A percentile compares a stretch with the other conserved stretches of the same genome.
Conservation (phyloP, 1,140 invertebrate species). For the Papilio helenus region DNA sequence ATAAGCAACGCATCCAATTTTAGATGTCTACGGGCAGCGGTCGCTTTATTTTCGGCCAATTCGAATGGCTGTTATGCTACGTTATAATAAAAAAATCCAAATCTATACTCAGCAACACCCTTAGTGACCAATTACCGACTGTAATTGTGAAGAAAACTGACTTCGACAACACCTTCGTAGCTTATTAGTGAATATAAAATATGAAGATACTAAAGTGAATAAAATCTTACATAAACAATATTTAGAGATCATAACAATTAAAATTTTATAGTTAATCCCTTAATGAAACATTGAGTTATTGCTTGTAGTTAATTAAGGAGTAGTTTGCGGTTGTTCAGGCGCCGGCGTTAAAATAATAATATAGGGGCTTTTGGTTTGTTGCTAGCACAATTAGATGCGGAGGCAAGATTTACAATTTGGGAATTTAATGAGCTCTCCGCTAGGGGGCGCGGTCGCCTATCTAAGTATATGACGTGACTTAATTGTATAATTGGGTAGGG, state of each 20-base stretch:
- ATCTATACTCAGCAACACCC: no score
- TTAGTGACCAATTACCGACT: no score
- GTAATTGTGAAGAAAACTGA: no score
- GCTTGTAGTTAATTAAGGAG: slow-evolving; percentile 15
- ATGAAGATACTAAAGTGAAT: not conserved
- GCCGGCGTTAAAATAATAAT: slow-evolving; percentile 26
- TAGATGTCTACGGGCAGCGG: no score
- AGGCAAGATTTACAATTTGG: slow-evolving; percentile 13
- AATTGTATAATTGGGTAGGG: not conserved
- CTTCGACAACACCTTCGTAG: no score
- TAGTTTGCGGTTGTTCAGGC: slow-evolving; percentile 20
- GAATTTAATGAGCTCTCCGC: slow-evolving; percentile 18
- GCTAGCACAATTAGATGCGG: not conserved
- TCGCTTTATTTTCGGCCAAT: no score
- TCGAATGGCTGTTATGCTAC: no score
- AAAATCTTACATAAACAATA: not conserved
- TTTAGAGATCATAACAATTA: not conserved
- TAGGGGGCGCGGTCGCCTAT: not conserved
- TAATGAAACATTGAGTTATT: slow-evolving; percentile 22
- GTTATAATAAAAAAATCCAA: no score
- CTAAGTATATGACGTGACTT: slow-evolving; percentile 11
- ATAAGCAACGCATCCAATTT: no score
- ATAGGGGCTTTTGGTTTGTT: slow-evolving; percentile 26
- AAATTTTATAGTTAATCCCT: not conserved
- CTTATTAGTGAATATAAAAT: not conserved